Conservation (phyloP, 1,140 invertebrate genomes). For the Cydia pomonella region DNA sequence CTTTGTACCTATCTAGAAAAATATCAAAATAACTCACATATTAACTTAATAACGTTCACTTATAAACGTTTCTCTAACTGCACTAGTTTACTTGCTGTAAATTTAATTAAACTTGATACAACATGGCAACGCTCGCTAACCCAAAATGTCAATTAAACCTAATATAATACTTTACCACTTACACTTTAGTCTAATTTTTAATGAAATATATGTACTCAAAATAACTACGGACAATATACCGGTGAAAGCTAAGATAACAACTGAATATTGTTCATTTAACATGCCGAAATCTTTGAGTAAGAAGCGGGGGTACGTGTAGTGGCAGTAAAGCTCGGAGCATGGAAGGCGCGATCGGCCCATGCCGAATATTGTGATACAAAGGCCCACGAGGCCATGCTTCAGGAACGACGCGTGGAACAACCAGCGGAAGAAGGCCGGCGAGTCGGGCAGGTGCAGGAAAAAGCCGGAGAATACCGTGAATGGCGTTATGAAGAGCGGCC, state of each 20-base stretch:
- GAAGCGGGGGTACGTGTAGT: slow-evolving; percentile 85
- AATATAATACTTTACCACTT: slow-evolving; percentile 59
- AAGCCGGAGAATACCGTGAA: slow-evolving; percentile 95
- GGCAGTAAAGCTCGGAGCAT: slow-evolving; percentile 86
- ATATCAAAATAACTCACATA: not conserved
- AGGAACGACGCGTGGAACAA: slow-evolving; percentile 92
- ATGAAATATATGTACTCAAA: slow-evolving; percentile 83
- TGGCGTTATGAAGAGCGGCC: slow-evolving; percentile 90
- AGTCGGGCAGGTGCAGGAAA: slow-evolving; percentile 92
- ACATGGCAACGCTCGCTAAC: not conserved
- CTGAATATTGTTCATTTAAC: slow-evolving; percentile 83
- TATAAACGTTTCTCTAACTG: too few relatives aligned
- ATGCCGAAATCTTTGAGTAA: slow-evolving; percentile 89
- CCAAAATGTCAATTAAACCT: not conserved
- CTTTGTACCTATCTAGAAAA: not conserved
- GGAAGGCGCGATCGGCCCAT: slow-evolving; percentile 85
- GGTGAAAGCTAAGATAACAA: slow-evolving; percentile 81
- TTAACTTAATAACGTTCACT: not conserved
- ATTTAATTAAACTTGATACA: slow-evolving; percentile 9
- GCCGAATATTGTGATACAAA: slow-evolving; percentile 83
- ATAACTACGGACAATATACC: slow-evolving; percentile 84
- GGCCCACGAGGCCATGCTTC: slow-evolving; percentile 89
- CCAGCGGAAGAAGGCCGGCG: slow-evolving; percentile 90
- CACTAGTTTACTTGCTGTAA: not conserved
- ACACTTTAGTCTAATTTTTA: slow-evolving; percentile 84